Percentiles rank a stretch among this genome's conserved stretches.
phyloP scores from a whole-genome alignment of 2,888 invertebrate genomes.

The Drosophila pseudotakahashii region DNA sequence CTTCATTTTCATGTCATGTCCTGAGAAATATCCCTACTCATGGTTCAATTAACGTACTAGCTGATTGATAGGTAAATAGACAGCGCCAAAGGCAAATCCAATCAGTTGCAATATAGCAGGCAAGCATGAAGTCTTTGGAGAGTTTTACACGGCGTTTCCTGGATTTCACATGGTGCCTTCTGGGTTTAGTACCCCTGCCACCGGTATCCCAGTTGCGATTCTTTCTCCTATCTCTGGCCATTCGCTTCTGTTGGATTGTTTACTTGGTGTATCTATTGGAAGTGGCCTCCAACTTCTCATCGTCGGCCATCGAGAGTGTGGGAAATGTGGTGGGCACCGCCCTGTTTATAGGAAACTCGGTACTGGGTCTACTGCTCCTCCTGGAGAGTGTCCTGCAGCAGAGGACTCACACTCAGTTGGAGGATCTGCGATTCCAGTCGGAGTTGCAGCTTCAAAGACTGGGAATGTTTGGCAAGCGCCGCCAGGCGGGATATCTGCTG shows the following conservation, averaged over 20 bases:
- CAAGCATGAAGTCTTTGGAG: constrained; percentile 55
- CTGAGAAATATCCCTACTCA: neutral
- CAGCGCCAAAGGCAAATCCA: neutral
- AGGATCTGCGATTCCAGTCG: constrained; percentile 44
- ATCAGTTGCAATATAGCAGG: constrained; percentile 15
- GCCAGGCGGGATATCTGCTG: constrained; percentile 32
- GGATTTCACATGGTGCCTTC: constrained; percentile 30
- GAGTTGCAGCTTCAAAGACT: constrained; percentile 54
- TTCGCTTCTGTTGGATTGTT: constrained; percentile 48
- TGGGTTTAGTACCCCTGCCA: constrained; percentile 57
- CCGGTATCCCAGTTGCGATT: neutral
- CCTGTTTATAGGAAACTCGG: constrained; percentile 37
- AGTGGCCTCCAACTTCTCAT: neutral
- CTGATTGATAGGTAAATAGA: constrained; percentile 7
- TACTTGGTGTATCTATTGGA: constrained; percentile 41
- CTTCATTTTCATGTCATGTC: neutral
- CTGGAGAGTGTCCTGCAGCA: constrained; percentile 56
- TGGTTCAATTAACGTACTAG: neutral
- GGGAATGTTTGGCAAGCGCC: constrained; percentile 46
- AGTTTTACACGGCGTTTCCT: constrained; percentile 40
- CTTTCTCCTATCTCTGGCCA: constrained; percentile 23
- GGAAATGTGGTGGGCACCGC: constrained; percentile 42
- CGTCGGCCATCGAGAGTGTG: neutral
- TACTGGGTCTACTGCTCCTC: constrained; percentile 50
- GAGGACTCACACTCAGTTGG: constrained; percentile 18